These are phyloP conservation scores for Premnoplex brunnescens DNA, from an alignment of 2,797 vertebrate species.

Conservation along the genomic window DNA sequence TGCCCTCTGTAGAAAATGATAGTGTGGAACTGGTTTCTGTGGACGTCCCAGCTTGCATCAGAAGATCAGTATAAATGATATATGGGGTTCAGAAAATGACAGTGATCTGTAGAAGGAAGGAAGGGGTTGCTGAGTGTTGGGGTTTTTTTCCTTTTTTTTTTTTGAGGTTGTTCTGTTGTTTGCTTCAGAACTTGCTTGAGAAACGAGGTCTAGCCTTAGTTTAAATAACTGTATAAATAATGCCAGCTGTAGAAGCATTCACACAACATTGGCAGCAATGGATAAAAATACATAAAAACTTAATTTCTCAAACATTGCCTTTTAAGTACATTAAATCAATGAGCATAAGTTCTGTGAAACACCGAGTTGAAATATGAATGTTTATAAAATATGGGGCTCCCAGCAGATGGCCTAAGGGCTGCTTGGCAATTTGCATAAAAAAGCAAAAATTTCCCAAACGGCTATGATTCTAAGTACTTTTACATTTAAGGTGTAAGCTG, in stretches of 20 bases:
- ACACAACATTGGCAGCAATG: background rate
- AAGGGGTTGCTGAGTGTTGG: fast-evolving
- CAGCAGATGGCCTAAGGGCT: background rate
- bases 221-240: constrained; percentile 50
- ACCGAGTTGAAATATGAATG: background rate
- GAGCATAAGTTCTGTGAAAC: background rate
- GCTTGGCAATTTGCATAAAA: background rate
- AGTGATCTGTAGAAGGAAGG: background rate
- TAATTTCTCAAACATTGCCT: constrained; percentile 53
- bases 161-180: background rate
- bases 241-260: constrained; percentile 29
- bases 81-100: background rate
- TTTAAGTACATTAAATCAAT: constrained; percentile 57
- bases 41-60: background rate
- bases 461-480: background rate
- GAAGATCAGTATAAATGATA: background rate
- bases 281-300: constrained; percentile 48
- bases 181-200: background rate
- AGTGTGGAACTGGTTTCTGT: background rate
- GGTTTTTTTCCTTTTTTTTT: fast-evolving
- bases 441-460: background rate
- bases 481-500: background rate
- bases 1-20: background rate
- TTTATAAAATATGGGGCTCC: constrained; percentile 19
- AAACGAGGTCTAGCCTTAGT: background rate